phyloP scores from a whole-genome alignment of 2,888 invertebrate species.

The Urechis unicinctus region DNA sequence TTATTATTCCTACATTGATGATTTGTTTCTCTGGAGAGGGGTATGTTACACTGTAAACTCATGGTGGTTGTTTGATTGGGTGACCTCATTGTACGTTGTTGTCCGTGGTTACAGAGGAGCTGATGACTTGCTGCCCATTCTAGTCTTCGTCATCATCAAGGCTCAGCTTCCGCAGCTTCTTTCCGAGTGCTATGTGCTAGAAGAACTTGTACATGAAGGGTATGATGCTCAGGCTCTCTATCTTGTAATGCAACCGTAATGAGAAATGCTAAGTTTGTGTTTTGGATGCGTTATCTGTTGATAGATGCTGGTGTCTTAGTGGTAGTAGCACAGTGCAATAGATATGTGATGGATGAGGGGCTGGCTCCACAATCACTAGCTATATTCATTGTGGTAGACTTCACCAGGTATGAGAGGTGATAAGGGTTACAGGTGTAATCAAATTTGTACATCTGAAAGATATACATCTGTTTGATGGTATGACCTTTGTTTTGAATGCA shows the following conservation, averaged over 20 bases:
- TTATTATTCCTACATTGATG: not conserved
- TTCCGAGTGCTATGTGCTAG: slow-evolving; percentile 40
- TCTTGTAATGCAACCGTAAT: too few species aligned
- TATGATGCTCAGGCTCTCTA: slow-evolving; percentile 8
- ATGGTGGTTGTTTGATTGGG: not conserved
- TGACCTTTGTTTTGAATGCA: slow-evolving; percentile 5
- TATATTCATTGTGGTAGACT: too few species aligned
- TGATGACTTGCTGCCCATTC: slow-evolving; percentile 43
- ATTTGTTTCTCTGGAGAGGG: not conserved
- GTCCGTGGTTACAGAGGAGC: slow-evolving; percentile 36
- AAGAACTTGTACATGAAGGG: slow-evolving; percentile 46
- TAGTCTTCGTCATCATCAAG: slow-evolving; percentile 34
- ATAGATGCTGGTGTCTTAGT: too few species aligned
- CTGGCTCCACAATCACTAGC: too few species aligned
- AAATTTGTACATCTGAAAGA: too few species aligned
- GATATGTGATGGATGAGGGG: too few species aligned
- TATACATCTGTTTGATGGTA: not conserved
- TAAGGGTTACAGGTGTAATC: too few species aligned
- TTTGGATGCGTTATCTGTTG: too few species aligned
- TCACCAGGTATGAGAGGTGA: too few species aligned
- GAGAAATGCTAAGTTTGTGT: too few species aligned
- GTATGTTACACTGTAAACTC: too few species aligned
- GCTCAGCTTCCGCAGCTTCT: slow-evolving; percentile 33
- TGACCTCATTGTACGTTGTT: not conserved
- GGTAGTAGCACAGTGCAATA: too few species aligned